Percentiles rank a stretch among this genome's conserved stretches.
These are phyloP conservation scores for Physeter macrocephalus DNA, from an alignment of 2,113 vertebrate genomes.

Conservation along the genomic window DNA sequence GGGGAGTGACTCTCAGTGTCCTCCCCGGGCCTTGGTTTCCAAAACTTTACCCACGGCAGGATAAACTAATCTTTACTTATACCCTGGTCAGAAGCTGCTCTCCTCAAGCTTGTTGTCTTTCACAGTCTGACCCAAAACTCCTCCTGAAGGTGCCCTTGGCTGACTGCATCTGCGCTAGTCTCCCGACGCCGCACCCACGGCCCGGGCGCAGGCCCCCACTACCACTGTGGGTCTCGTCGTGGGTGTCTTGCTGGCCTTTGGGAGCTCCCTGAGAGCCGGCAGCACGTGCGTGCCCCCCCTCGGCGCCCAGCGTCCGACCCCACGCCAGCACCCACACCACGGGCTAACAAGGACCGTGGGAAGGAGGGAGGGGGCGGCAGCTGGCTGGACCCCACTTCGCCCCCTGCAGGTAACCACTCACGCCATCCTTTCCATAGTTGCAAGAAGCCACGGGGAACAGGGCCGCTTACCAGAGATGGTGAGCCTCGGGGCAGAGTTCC, in stretches of 20 bases:
- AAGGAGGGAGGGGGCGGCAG: background rate
- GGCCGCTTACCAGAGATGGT: background rate
- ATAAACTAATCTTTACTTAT: background rate
- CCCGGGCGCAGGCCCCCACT: background rate
- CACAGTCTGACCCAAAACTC: background rate
- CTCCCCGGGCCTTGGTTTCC: background rate
- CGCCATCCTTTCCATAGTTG: background rate
- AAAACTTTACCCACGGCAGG: background rate
- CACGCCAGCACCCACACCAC: accelerated
- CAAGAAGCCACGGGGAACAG: background rate
- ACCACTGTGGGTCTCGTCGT: too few relatives aligned
- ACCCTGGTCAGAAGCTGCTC: background rate
- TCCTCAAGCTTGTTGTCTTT: background rate
- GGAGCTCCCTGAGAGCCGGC: background rate
- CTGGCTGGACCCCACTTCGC: too few relatives aligned
- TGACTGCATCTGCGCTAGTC: too few relatives aligned
- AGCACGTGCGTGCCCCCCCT: too few relatives aligned
- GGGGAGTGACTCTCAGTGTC: background rate
- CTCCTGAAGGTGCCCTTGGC: background rate
- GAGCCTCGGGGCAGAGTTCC: background rate
- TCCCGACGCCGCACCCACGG: background rate
- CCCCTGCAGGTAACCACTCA: background rate
- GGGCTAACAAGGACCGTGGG: accelerated
- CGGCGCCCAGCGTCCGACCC: background rate
- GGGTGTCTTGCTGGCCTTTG: background rate